These are phyloP conservation scores for Musca domestica DNA, from an alignment of 1,140 invertebrate genomes.

Conservation along the genomic window DNA sequence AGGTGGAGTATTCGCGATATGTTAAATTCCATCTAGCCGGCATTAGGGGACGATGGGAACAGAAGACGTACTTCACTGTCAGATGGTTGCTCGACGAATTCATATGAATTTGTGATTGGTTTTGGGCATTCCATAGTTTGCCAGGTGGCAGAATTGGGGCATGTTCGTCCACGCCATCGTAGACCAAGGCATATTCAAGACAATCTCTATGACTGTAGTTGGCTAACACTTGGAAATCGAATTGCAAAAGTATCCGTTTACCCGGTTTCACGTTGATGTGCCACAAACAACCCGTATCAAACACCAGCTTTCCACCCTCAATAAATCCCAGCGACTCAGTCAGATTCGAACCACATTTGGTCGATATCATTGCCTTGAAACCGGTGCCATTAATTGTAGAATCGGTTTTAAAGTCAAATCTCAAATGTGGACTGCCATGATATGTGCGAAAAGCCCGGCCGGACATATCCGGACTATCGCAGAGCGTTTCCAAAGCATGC, in stretches of 20 bases:
- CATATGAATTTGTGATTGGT: background rate
- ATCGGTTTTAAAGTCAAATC: slow-evolving; percentile 55
- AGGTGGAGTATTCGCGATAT: slow-evolving; percentile 40
- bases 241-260: slow-evolving; percentile 47
- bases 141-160: slow-evolving; percentile 64
- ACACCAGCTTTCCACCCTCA: slow-evolving; percentile 2
- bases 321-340: slow-evolving; percentile 52
- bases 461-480: slow-evolving; percentile 23
- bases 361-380: slow-evolving; percentile 56
- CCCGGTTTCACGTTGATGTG: slow-evolving; percentile 68
- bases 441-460: slow-evolving; percentile 1
- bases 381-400: slow-evolving; percentile 57
- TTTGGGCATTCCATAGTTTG: slow-evolving; percentile 34
- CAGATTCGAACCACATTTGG: slow-evolving; percentile 63
- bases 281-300: slow-evolving; percentile 63
- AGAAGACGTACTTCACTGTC: slow-evolving; percentile 30
- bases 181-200: slow-evolving; percentile 52
- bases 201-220: slow-evolving; percentile 11
- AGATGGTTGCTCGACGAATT: slow-evolving; percentile 36
- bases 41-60: background rate
- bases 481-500: slow-evolving; percentile 51
- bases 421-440: slow-evolving; percentile 46
- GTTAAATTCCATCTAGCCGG: slow-evolving; percentile 35
- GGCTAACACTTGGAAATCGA: background rate
- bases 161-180: slow-evolving; percentile 67